Base-by-base conservation (phyloP, 2,888 invertebrate species). In the Torymus auratus region DNA sequence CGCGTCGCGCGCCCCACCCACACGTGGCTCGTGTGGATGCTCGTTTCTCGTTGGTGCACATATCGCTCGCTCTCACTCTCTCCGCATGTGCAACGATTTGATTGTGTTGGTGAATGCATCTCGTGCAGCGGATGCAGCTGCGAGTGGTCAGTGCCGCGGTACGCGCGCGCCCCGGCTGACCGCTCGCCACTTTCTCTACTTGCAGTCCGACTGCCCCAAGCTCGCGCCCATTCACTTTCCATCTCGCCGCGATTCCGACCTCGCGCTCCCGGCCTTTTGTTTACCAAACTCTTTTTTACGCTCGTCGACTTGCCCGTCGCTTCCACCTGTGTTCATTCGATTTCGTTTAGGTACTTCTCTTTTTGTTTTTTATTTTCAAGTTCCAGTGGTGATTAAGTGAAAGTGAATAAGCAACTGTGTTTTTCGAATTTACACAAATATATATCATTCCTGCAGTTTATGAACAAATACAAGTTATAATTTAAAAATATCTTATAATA, bases 61-160 rank as follows among this genome's bases (percentile, higher is more conserved):
- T 83, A 84, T 85, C 84, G 83, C 83, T 83, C 28, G 28, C 28
- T 28, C 28, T 28, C 28, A 28, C 28, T 28, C 28, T 28, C 28
- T 28, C 76, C 83, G 83, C 84, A 84, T 85, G 84, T 83, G 83
- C 83, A 83, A 80, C 78, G 61, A 69, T 82, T 77, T 84, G 86
- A 85, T 84, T 86, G 87, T 88, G 87, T 88, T 87, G 86, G 89
- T 88, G 87, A 88, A 88, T 90, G 89, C 89, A 89, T 89, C 89
- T 87, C 88, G 83, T 89, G 88, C 88, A 89, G 86, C 85, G 87
- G 89, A 89, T 89, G 89, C 88, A 89, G 87, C 88, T 85, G 86
- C 88, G 87, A 88, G 87, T 87, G 90, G 89, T 89, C 90, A 90
- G 90, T 90, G 86, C 87, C 53, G 72, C 78, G 77, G 23, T 65